Conservation (phyloP, 2,888 invertebrate species). For the Invenusta paracnida region DNA sequence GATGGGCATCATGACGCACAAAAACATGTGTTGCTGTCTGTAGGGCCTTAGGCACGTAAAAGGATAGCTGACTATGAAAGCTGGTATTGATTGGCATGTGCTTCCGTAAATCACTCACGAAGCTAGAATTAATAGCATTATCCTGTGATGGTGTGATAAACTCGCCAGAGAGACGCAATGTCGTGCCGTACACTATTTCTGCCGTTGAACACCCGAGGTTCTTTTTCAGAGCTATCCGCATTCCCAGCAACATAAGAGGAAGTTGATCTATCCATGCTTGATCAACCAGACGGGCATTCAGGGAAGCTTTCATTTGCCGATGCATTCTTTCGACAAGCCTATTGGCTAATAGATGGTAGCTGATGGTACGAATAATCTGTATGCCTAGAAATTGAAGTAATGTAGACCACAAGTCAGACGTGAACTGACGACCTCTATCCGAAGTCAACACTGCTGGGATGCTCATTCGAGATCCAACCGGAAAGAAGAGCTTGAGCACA, state of each 20-base stretch:
- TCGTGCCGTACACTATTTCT: constrained; percentile 18
- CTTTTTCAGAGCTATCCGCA: constrained; percentile 48
- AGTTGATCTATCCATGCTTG: constrained; percentile 50
- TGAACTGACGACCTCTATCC: too few species aligned
- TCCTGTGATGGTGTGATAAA: neutral
- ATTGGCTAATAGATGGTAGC: constrained; percentile 50
- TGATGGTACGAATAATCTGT: neutral
- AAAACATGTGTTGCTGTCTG: constrained; percentile 12
- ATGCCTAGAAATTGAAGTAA: neutral
- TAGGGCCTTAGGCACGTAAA: neutral
- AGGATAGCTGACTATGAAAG: neutral
- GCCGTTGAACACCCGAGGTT: constrained; percentile 6
- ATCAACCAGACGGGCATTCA: constrained; percentile 47
- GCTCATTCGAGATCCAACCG: too few species aligned
- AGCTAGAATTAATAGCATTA: neutral
- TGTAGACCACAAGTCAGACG: too few species aligned
- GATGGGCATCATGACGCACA: constrained; percentile 13
- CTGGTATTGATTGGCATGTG: neutral
- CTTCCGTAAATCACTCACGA: neutral
- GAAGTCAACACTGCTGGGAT: too few species aligned
- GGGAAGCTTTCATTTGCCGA: constrained; percentile 57
- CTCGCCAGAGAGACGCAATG: constrained; percentile 11
- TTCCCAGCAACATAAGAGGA: constrained; percentile 52
- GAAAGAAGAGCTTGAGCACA: too few species aligned
- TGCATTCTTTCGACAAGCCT: constrained; percentile 60